phyloP scores from a whole-genome alignment of 2,888 invertebrate species.

The Oscheius sp. region DNA sequence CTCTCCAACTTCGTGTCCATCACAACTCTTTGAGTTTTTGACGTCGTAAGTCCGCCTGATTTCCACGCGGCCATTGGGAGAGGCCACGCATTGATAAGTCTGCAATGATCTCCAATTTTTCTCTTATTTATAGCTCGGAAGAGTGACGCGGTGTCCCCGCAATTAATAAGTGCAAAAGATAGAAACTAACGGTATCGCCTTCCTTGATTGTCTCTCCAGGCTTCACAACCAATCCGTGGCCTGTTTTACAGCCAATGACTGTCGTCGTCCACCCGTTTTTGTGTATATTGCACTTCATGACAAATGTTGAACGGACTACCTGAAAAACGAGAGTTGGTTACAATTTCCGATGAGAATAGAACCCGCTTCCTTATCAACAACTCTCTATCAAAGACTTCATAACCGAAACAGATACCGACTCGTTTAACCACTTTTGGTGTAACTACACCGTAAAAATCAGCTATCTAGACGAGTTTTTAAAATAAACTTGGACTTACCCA shows the following conservation, averaged over 20 bases:
- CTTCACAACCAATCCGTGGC: slow-evolving; percentile 48
- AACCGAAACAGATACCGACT: neutral
- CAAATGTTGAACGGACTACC: slow-evolving; percentile 59
- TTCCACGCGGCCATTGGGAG: slow-evolving; percentile 52
- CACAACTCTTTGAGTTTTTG: slow-evolving; percentile 50
- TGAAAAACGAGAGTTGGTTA: slow-evolving; percentile 27
- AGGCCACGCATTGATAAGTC: slow-evolving; percentile 56
- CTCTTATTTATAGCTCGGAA: neutral
- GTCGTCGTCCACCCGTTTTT: slow-evolving; percentile 56
- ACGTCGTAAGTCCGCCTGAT: slow-evolving; percentile 53
- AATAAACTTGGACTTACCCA: slow-evolving; percentile 47
- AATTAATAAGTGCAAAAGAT: neutral
- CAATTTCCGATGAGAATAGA: slow-evolving; percentile 4
- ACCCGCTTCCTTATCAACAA: neutral
- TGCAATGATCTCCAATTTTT: slow-evolving; percentile 31
- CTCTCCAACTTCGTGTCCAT: slow-evolving; percentile 50
- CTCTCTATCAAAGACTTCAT: neutral
- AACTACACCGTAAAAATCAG: neutral
- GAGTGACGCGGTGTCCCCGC: neutral
- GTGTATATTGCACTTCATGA: slow-evolving; percentile 54
- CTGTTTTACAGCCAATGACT: slow-evolving; percentile 55
- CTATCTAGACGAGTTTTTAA: neutral
- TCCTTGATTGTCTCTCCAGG: slow-evolving; percentile 57
- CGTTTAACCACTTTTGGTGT: neutral
- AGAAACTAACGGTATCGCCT: slow-evolving; percentile 49